Percentiles rank a stretch among this genome's conserved stretches.
phyloP scores from a whole-genome alignment of 2,888 invertebrate genomes.

The Tribolium freemani region DNA sequence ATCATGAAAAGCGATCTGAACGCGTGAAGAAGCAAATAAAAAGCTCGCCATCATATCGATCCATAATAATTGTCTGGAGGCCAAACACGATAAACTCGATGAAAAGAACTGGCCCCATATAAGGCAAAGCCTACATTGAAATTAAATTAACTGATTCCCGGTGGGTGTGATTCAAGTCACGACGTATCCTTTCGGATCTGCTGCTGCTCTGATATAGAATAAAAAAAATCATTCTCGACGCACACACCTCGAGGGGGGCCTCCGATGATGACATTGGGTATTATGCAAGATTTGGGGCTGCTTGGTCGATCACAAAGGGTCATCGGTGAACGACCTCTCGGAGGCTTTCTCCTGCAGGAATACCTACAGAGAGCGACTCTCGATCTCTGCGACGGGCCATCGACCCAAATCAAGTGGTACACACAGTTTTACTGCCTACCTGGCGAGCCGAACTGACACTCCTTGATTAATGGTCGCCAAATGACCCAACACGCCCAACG shows the following conservation, averaged over 20 bases:
- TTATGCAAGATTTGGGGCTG: conserved; percentile 39
- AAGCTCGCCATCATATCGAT: conserved; percentile 38
- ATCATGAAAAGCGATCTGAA: conserved; percentile 6
- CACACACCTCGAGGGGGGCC: background rate
- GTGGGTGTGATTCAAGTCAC: conserved; percentile 55
- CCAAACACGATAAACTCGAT: conserved; percentile 54
- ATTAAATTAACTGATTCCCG: conserved; percentile 55
- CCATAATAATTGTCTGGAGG: conserved; percentile 52
- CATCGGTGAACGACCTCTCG: conserved; percentile 45
- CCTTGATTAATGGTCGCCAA: conserved; percentile 42
- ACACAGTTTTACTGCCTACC: conserved; percentile 33
- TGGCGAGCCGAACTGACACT: conserved; percentile 41
- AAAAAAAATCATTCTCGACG: background rate
- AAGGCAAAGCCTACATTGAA: conserved; percentile 54
- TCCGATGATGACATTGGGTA: conserved; percentile 21
- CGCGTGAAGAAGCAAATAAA: conserved; percentile 37
- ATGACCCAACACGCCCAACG: conserved; percentile 41
- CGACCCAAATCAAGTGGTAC: conserved; percentile 49
- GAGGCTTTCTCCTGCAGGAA: conserved; percentile 42
- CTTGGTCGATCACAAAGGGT: conserved; percentile 41
- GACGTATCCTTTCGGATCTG: conserved; percentile 40
- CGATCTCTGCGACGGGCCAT: conserved; percentile 45
- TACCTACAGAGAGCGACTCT: conserved; percentile 21
- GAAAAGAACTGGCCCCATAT: conserved; percentile 53
- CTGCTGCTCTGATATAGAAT: conserved; percentile 1